Conservation (phyloP, 2,888 invertebrate species). For the Criorhina ranunculi region DNA sequence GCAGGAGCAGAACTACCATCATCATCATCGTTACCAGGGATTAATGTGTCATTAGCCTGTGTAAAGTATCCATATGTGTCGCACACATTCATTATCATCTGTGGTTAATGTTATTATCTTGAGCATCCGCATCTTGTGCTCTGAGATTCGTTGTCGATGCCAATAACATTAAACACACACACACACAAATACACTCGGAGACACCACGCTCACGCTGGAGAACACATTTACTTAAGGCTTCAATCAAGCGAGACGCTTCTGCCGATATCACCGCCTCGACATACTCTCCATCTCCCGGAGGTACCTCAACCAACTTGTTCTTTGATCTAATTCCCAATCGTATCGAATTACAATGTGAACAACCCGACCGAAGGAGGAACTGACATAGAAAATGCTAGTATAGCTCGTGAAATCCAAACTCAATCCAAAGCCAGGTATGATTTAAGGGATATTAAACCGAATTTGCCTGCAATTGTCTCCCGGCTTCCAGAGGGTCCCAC, state of each 20-base stretch:
- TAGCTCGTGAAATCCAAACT: conserved; percentile 21
- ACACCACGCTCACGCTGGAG: neutral
- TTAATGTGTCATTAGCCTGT: conserved; percentile 53
- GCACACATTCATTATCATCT: conserved; percentile 50
- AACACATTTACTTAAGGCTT: conserved; percentile 48
- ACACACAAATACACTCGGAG: neutral
- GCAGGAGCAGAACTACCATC: conserved; percentile 18
- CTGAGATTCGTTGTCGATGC: conserved; percentile 27
- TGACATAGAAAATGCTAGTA: conserved; percentile 1
- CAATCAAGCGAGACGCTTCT: conserved; percentile 57
- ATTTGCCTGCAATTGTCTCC: conserved; percentile 32
- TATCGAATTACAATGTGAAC: conserved; percentile 67
- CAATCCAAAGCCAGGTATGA: neutral
- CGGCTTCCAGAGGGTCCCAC: neutral
- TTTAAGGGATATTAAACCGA: conserved; percentile 41
- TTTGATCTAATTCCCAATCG: conserved; percentile 73
- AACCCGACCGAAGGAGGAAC: conserved; percentile 21
- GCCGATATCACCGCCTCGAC: conserved; percentile 18
- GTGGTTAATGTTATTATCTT: conserved; percentile 64
- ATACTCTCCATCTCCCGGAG: conserved; percentile 12
- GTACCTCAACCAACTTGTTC: conserved; percentile 53
- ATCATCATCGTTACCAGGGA: conserved; percentile 36
- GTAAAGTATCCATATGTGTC: neutral
- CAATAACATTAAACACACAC: conserved; percentile 28
- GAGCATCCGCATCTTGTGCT: conserved; percentile 41